A percentile compares a stretch with the other conserved stretches of the same genome.
phyloP scores from a whole-genome alignment of 2,113 vertebrate genomes.

The Proterorhinus semilunaris region DNA sequence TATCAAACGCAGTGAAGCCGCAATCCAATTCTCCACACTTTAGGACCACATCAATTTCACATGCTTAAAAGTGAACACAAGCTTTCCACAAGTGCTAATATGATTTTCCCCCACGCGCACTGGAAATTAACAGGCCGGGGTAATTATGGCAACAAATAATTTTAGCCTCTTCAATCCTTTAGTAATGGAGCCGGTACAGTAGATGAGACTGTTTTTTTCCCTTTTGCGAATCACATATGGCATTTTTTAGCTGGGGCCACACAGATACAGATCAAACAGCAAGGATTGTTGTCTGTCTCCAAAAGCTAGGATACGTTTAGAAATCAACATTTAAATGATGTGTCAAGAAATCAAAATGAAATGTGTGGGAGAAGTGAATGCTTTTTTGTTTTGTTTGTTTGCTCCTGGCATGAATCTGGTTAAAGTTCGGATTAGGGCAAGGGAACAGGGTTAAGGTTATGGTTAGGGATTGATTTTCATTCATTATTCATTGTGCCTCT shows the following conservation, averaged over 20 bases:
- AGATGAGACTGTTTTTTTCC: slow-evolving; percentile 72
- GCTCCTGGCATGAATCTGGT: too few species aligned
- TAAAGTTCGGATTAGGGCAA: too few species aligned
- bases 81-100: slow-evolving; percentile 56
- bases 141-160: slow-evolving; percentile 52
- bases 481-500: too few species aligned
- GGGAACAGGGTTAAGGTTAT: too few species aligned
- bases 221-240: slow-evolving; percentile 75
- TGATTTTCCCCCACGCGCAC: slow-evolving; percentile 23
- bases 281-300: slow-evolving; percentile 38
- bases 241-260: slow-evolving; percentile 61
- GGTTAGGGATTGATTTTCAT: too few species aligned
- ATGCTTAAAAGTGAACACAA: slow-evolving; percentile 57
- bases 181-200: slow-evolving; percentile 52
- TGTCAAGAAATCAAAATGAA: too few species aligned
- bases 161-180: slow-evolving; percentile 29
- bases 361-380: too few species aligned
- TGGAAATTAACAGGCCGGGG: slow-evolving; percentile 46
- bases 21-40: slow-evolving; percentile 68
- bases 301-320: slow-evolving; percentile 75
- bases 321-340: too few species aligned
- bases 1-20: slow-evolving; percentile 59
- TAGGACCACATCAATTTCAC: slow-evolving; percentile 44
- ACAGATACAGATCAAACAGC: slow-evolving; percentile 71
- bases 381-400: too few species aligned